Evolutionary conservation across 2,888 invertebrate genomes (phyloP), one percentile per base, ranked within the genome.

Genomic region (Cabera pusaria): DNA sequence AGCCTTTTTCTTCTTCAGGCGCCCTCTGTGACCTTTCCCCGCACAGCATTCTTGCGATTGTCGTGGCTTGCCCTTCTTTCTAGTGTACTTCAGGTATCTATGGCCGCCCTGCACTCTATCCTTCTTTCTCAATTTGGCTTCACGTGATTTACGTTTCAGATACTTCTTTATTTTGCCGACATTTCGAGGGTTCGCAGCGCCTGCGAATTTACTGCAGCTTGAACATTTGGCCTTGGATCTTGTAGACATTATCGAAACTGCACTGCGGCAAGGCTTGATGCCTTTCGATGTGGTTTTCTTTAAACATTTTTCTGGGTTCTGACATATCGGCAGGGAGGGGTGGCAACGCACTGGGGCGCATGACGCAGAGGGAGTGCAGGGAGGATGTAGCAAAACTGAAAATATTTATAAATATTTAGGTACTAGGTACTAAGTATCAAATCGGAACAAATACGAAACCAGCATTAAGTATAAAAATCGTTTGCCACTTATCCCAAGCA

Each of bases 311-410:
- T 80, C 79, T 6, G 87, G 87, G 29, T 72, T 67, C 26, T 59
- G 7, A 45, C 87, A 87, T 2, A 76, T 75, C 0, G 86, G 84
- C 5, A 74, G 72, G 2, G 71, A 61, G 6, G 84, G 87, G 23
- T 87, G 85, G 50, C 87, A 87, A 36, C 83, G 73, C 18, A 72
- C 38, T 0, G 79, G 77, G 10, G 61, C 52, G 59, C 87, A 86
- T 1, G 85, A 80, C 12, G 86, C 69, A 2, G 72, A 59, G 1
- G 86, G 85, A 7, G 78, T 80, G 58, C 87, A 87, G 19, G 87
- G 79, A 24, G 86, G 86, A 49, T 84, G 84, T 44, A 72, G 4
- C 16, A 6, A 16, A 19, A 35, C 32, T 39, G 39, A 7, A 39
- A 31, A 17, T 26, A 14, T n/a, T n/a, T n/a, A n/a, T n/a, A n/a